A percentile compares a stretch with the other conserved stretches of the same genome.
Conservation (phyloP, 2,888 invertebrate species). For the Thecophora atra region DNA sequence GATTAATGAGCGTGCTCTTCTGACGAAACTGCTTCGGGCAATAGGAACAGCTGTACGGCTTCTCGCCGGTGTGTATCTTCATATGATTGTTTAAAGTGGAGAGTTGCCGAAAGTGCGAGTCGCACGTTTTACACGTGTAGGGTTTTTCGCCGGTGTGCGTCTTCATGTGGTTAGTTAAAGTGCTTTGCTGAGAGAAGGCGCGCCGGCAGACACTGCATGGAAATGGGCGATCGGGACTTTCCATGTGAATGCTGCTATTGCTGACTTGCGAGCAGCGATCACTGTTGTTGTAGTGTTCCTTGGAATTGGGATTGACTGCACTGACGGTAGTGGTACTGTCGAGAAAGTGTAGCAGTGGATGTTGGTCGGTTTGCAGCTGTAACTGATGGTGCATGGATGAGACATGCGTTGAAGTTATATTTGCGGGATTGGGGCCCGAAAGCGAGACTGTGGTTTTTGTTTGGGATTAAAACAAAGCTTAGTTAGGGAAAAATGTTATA, state of each 20-base stretch:
- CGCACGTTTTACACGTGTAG: slow-evolving; percentile 61
- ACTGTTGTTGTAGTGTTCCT: slow-evolving; percentile 50
- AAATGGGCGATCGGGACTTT: slow-evolving; percentile 59
- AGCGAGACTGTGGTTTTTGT: slow-evolving; percentile 28
- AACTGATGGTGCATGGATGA: slow-evolving; percentile 41
- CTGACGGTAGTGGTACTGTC: slow-evolving; percentile 61
- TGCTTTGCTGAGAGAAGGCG: slow-evolving; percentile 62
- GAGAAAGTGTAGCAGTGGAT: slow-evolving; percentile 60
- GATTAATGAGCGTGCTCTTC: slow-evolving; percentile 60
- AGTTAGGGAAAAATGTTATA: slow-evolving; percentile 63
- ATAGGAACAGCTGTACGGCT: slow-evolving; percentile 63
- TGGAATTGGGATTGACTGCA: slow-evolving; percentile 53
- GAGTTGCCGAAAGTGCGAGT: slow-evolving; percentile 59
- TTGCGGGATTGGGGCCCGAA: slow-evolving; percentile 40
- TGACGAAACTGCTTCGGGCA: slow-evolving; percentile 62
- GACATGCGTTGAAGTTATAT: slow-evolving; percentile 51
- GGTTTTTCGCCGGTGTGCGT: slow-evolving; percentile 62
- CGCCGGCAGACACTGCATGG: slow-evolving; percentile 59
- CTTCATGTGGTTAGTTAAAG: slow-evolving; percentile 60
- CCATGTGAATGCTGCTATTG: slow-evolving; percentile 48
- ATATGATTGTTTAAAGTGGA: slow-evolving; percentile 61
- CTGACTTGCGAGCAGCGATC: slow-evolving; percentile 48
- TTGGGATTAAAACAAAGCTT: slow-evolving; percentile 63
- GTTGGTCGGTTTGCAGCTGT: slow-evolving; percentile 58
- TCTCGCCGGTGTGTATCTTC: slow-evolving; percentile 62